A percentile compares a stretch with the other conserved stretches of the same genome.
Conservation (phyloP, 1,140 invertebrate genomes). For the Steinernema feltiae region DNA sequence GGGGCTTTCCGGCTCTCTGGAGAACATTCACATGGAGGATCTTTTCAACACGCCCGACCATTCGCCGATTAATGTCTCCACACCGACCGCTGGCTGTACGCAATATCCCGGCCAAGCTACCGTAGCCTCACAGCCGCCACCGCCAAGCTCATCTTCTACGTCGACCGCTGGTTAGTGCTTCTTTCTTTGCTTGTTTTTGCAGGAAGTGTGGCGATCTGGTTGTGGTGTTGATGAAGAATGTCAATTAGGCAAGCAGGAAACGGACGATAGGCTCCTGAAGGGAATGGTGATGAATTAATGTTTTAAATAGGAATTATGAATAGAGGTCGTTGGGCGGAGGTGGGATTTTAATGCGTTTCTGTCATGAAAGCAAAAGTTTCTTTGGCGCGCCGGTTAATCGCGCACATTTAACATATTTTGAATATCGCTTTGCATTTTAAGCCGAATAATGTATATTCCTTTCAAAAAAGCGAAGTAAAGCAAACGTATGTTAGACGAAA, state of each 20-base stretch:
- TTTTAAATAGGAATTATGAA: too few species aligned
- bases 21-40: slow-evolving; percentile 9
- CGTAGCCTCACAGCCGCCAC: background rate
- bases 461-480: too few species aligned
- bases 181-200: background rate
- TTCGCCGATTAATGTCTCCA: background rate
- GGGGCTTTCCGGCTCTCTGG: slow-evolving; percentile 1
- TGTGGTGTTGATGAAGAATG: background rate
- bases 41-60: slow-evolving; percentile 7
- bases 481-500: too few species aligned
- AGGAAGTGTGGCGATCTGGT: background rate
- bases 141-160: background rate
- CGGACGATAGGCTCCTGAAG: too few species aligned
- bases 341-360: too few species aligned
- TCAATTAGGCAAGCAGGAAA: background rate
- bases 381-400: too few species aligned
- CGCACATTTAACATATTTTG: too few species aligned
- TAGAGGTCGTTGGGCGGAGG: too few species aligned
- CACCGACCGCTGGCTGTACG: background rate
- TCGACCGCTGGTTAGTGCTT: background rate
- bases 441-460: too few species aligned
- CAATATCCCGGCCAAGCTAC: background rate
- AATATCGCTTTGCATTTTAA: too few species aligned
- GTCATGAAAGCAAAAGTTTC: too few species aligned
- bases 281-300: too few species aligned